A percentile compares a stretch with the other conserved stretches of the same genome.
These are phyloP conservation scores for Propithecus perrieri DNA, from an alignment of 2,797 vertebrate genomes.

Conservation along the genomic window DNA sequence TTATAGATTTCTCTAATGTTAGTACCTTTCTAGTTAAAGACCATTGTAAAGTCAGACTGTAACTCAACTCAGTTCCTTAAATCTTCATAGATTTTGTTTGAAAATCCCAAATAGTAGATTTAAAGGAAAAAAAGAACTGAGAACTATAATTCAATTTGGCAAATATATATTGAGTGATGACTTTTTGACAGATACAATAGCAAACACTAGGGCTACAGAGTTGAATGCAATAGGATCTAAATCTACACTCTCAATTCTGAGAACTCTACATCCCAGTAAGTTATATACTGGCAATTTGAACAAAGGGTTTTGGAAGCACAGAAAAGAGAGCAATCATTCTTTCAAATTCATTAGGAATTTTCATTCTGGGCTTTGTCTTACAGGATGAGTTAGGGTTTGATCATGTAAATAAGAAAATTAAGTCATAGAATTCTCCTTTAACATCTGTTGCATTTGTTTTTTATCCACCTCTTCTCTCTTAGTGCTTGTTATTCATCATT, in stretches of 20 bases:
- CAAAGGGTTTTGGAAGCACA: neutral
- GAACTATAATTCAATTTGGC: neutral
- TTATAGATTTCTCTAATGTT: neutral
- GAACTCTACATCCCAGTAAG: neutral
- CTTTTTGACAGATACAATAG: neutral
- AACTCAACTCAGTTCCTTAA: neutral
- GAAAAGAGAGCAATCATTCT: neutral
- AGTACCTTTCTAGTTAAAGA: neutral
- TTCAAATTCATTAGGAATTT: neutral
- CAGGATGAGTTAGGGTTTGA: neutral
- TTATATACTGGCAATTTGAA: neutral
- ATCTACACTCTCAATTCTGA: neutral
- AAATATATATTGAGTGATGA: neutral
- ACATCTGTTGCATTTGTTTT: neutral
- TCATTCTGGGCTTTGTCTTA: neutral
- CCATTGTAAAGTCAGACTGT: neutral
- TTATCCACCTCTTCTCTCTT: neutral
- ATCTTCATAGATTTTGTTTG: neutral
- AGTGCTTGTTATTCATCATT: neutral
- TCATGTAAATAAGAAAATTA: neutral
- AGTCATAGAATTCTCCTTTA: neutral
- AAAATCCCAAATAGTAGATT: neutral
- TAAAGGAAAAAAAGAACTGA: neutral
- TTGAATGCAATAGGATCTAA: neutral
- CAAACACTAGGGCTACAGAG: neutral